Percentiles rank a stretch among this genome's conserved stretches.
These are phyloP conservation scores for Goniozus legneri DNA, from an alignment of 1,140 invertebrate genomes.

Conservation along the genomic window DNA sequence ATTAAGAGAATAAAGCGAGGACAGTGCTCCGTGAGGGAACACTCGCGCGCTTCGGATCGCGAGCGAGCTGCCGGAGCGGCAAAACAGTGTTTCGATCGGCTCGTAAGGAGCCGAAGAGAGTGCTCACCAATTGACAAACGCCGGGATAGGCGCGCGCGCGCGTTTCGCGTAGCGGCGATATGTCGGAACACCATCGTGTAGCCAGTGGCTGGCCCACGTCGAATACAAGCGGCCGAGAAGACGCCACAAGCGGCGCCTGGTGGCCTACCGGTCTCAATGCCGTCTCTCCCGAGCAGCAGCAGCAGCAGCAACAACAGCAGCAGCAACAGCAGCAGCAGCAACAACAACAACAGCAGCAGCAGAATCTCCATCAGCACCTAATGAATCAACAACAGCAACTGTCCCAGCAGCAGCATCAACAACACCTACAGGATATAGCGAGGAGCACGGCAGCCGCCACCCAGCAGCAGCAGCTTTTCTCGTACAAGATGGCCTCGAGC, in stretches of 20 bases:
- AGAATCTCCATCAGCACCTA: constrained; percentile 49
- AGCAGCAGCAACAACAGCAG: constrained; percentile 42
- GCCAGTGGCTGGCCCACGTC: constrained; percentile 52
- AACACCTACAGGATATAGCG: constrained; percentile 50
- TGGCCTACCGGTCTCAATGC: constrained; percentile 47
- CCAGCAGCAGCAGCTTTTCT: constrained; percentile 77
- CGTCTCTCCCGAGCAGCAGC: constrained; percentile 38
- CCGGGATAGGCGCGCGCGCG: constrained; percentile 27
- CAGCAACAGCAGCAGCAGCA: constrained; percentile 28
- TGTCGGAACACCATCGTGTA: constrained; percentile 53
- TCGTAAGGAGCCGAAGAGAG: not conserved
- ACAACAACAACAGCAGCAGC: constrained; percentile 40
- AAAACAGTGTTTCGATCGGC: not conserved
- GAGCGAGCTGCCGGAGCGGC: constrained; percentile 27
- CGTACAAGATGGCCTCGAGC: constrained; percentile 79
- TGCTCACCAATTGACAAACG: constrained; percentile 20
- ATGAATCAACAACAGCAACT: constrained; percentile 52
- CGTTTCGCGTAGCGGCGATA: too few species aligned
- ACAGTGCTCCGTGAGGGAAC: constrained; percentile 39
- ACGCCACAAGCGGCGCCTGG: constrained; percentile 54
- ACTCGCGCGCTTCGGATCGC: constrained; percentile 35
- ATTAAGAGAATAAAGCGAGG: not conserved
- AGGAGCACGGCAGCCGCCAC: constrained; percentile 61
- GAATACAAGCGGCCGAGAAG: constrained; percentile 54
- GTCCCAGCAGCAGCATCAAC: constrained; percentile 55